phyloP scores from a whole-genome alignment of 2,888 invertebrate species.

The Leptopilina syphax region DNA sequence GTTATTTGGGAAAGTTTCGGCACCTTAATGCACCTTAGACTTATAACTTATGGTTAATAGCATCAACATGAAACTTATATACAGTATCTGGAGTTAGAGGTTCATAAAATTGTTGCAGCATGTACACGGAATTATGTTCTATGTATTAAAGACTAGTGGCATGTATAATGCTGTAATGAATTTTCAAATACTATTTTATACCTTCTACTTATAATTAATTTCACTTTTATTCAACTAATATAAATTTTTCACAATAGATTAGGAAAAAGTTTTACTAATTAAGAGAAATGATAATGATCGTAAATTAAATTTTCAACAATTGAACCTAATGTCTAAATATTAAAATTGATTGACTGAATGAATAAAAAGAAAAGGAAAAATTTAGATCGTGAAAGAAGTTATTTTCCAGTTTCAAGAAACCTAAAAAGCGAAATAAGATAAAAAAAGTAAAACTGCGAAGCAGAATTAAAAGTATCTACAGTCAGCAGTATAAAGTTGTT shows the following conservation, averaged over 20 bases:
- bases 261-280: too few relatives aligned
- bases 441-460: slow-evolving; percentile 1
- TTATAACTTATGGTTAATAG: neutral
- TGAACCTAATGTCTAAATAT: too few relatives aligned
- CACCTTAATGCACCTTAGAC: neutral
- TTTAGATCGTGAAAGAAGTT: slow-evolving; percentile 1
- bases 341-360: too few relatives aligned
- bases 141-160: neutral
- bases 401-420: neutral
- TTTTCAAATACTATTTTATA: too few relatives aligned
- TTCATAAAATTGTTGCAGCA: slow-evolving; percentile 1
- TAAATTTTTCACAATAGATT: too few relatives aligned
- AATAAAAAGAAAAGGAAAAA: neutral
- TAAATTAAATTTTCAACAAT: too few relatives aligned
- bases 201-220: too few relatives aligned
- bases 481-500: slow-evolving; percentile 22
- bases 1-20: slow-evolving; percentile 20
- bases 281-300: too few relatives aligned
- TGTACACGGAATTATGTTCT: neutral
- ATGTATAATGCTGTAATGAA: too few relatives aligned
- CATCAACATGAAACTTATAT: slow-evolving; percentile 1
- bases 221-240: too few relatives aligned
- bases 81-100: neutral
- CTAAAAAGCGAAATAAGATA: neutral
- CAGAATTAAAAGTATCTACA: slow-evolving; percentile 13